These are phyloP conservation scores for Hippocampus kuda DNA, from an alignment of 2,797 vertebrate species.

Conservation along the genomic window DNA sequence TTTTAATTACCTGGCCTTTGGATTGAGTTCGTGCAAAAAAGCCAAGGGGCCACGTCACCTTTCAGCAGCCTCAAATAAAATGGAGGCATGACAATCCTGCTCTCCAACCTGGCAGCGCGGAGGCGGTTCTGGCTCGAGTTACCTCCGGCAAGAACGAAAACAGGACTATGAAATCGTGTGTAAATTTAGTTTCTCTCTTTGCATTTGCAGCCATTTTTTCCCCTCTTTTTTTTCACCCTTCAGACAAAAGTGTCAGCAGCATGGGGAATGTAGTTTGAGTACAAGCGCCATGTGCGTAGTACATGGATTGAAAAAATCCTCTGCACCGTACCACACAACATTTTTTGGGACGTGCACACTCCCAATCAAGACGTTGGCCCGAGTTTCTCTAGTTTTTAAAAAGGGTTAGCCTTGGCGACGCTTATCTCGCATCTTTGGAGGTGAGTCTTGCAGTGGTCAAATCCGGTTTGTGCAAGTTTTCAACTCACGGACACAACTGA, in stretches of 20 bases:
- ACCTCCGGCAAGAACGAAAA: neutral
- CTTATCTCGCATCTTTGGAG: neutral
- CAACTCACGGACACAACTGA: neutral
- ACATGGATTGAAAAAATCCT: constrained; percentile 33
- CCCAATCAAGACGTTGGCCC: too few species aligned
- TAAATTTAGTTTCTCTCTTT: neutral
- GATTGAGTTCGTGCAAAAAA: constrained; percentile 25
- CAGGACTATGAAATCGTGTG: neutral
- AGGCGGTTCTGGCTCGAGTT: neutral
- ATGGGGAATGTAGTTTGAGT: constrained; percentile 33
- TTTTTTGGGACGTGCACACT: neutral
- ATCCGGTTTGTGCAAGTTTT: neutral
- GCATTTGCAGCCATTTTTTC: neutral
- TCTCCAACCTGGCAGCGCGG: neutral
- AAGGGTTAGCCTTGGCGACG: neutral
- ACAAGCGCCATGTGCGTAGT: constrained; percentile 31
- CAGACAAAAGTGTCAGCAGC: constrained; percentile 18
- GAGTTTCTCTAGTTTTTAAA: neutral
- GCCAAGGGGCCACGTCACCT: constrained; percentile 29
- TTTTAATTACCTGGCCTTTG: constrained; percentile 32
- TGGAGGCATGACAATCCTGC: neutral
- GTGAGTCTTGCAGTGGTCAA: neutral
- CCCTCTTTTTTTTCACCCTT: neutral
- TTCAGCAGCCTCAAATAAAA: constrained; percentile 22
- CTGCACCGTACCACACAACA: constrained; percentile 21